Evolutionary conservation across 2,888 invertebrate species (phyloP), one percentile per base, ranked within the genome.

Genomic region (Falcaria lacertinaria): DNA sequence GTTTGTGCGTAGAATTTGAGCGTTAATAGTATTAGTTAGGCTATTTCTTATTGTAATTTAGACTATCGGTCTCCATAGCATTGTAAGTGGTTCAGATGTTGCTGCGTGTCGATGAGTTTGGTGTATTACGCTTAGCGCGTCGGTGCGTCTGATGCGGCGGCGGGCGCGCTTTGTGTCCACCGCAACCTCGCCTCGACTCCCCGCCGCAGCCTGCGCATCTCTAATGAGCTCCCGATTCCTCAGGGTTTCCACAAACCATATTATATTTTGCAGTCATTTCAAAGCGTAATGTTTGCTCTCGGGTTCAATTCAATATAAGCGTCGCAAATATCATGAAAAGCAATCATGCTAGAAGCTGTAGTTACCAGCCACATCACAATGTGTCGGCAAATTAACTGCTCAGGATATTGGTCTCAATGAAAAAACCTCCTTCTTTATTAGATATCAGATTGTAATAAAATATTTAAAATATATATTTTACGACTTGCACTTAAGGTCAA

Each of bases 221-320:
- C 71, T 81, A 78, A 81, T 80, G 79, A 80, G 75, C 61, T 59
- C 43, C 48, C 37, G 14, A 50, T 51, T 43, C 37, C 49, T 37
- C 64, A 76, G 80, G 79, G 76, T 50, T 74, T 43, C 39, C 57
- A 44, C 57, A 54, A 33, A 48, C 32, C 13, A 4, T 43, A 40
- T 38, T 41, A 52, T 39, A 39, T 40, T n/a, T 37, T 15, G 28
- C 11, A 11, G 28, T 1, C 11, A 11, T 11, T 28, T 28, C 1
- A 11, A 3, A 3, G 28, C 11, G 11, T 11, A 3, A 28, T 11
- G n/a, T n/a, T n/a, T n/a, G n/a, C n/a, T n/a, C n/a, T n/a, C n/a
- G n/a, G n/a, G n/a, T n/a, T n/a, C n/a, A n/a, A n/a, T n/a, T n/a
- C n/a, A n/a, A n/a, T n/a, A n/a, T n/a, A n/a, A n/a, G n/a, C n/a